Conservation (phyloP, 1,140 invertebrate genomes). For the Neoseiulus cucumeris region DNA sequence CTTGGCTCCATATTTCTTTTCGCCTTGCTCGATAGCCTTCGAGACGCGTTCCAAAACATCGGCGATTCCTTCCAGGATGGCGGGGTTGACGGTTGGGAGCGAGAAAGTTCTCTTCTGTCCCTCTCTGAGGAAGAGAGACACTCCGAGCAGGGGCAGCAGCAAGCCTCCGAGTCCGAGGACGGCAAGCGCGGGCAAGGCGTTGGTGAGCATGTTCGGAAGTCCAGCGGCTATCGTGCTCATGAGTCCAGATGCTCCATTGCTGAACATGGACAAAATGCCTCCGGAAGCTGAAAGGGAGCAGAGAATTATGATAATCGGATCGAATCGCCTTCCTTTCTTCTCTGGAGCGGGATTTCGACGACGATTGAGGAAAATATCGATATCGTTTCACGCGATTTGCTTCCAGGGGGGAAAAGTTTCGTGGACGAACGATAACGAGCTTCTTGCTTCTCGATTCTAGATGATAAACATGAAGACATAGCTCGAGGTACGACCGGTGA, state of each 20-base stretch:
- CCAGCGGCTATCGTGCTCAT: slow-evolving; percentile 4
- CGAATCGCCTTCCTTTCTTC: no score
- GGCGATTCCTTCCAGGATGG: not conserved
- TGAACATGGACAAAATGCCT: not conserved
- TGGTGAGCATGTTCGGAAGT: slow-evolving; percentile 2
- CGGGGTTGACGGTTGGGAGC: not conserved
- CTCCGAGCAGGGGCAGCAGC: not conserved
- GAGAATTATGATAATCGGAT: no score
- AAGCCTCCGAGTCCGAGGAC: not conserved
- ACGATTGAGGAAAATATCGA: no score
- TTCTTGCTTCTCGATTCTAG: no score
- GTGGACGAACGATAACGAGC: no score
- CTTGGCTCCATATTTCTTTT: not conserved
- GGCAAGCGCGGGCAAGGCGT: not conserved
- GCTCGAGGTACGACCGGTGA: no score
- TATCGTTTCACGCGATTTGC: no score
- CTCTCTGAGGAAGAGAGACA: slow-evolving; percentile 4
- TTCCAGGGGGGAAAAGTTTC: no score
- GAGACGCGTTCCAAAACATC: slow-evolving; percentile 5
- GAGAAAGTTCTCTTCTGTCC: slow-evolving; percentile 10
- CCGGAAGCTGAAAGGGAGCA: not conserved
- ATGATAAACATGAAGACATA: no score
- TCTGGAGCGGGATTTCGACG: no score
- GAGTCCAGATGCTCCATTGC: not conserved
- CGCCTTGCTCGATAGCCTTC: slow-evolving; percentile 4